These are phyloP conservation scores for Vanacampus margaritifer DNA, from an alignment of 2,113 vertebrate genomes.

Conservation along the genomic window DNA sequence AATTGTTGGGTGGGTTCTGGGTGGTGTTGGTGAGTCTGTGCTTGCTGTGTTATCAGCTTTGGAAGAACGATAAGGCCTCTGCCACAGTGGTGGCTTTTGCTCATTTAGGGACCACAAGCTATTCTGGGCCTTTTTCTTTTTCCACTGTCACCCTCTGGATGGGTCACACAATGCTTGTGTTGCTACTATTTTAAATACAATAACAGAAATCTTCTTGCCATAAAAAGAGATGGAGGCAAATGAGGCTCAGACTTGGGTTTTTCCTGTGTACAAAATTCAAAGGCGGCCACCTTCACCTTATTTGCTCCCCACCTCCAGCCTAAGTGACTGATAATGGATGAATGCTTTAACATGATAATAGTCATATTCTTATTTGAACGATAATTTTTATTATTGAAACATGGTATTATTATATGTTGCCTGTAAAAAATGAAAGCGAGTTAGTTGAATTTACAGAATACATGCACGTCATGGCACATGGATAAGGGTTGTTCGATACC, in stretches of 20 bases:
- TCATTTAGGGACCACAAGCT: conserved; percentile 36
- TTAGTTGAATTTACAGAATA: too few species aligned
- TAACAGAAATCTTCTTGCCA: conserved; percentile 25
- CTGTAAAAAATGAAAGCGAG: too few species aligned
- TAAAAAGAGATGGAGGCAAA: conserved; percentile 5
- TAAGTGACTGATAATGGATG: too few species aligned
- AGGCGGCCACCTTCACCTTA: too few species aligned
- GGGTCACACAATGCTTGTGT: conserved; percentile 34
- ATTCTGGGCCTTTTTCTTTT: conserved; percentile 52
- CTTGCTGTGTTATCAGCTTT: conserved; percentile 18
- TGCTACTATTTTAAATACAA: conserved; percentile 45
- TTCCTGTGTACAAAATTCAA: too few species aligned
- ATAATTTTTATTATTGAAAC: too few species aligned
- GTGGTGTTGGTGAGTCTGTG: conserved; percentile 7
- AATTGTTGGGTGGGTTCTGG: conserved; percentile 1
- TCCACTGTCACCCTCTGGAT: conserved; percentile 34
- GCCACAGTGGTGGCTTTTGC: conserved; percentile 11
- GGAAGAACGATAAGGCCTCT: conserved; percentile 26
- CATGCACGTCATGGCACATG: too few species aligned
- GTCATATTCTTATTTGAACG: too few species aligned
- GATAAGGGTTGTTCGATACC: too few species aligned
- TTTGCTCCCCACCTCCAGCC: too few species aligned
- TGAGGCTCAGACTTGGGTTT: conserved; percentile 2
- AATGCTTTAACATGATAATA: too few species aligned
- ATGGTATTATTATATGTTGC: too few species aligned